A percentile compares a stretch with the other conserved stretches of the same genome.
Conservation (phyloP, 2,113 vertebrate species). For the Malurus melanocephalus region DNA sequence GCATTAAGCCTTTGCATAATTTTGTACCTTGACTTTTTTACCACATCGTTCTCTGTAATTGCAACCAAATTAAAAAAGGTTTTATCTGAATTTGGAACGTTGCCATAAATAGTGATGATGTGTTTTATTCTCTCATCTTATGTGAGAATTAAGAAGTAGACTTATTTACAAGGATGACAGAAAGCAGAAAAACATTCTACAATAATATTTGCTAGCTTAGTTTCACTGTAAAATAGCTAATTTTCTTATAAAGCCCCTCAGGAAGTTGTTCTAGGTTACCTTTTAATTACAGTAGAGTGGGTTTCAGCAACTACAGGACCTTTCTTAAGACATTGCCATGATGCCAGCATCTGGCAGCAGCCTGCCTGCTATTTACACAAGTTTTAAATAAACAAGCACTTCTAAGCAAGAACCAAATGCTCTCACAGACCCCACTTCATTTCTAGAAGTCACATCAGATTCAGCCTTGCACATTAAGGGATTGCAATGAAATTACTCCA, state of each 20-base stretch:
- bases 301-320: not conserved
- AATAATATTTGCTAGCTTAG: not conserved
- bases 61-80: not conserved
- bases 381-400: not conserved
- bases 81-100: not conserved
- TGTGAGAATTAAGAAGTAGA: not conserved
- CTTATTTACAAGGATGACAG: not conserved
- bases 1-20: not conserved
- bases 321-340: not conserved
- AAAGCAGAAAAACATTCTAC: not conserved
- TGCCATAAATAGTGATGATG: not conserved
- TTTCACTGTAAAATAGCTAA: not conserved
- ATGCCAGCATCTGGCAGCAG: not conserved
- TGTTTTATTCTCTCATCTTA: not conserved
- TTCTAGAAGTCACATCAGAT: not conserved
- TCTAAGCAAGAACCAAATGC: not conserved
- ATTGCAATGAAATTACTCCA: not conserved
- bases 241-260: not conserved
- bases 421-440: not conserved
- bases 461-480: not conserved
- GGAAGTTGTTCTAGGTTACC: not conserved
- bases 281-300: not conserved
- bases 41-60: not conserved
- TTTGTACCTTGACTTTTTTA: not conserved
- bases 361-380: not conserved